These are phyloP conservation scores for Channa striata DNA, from an alignment of 2,797 vertebrate species.

Conservation along the genomic window DNA sequence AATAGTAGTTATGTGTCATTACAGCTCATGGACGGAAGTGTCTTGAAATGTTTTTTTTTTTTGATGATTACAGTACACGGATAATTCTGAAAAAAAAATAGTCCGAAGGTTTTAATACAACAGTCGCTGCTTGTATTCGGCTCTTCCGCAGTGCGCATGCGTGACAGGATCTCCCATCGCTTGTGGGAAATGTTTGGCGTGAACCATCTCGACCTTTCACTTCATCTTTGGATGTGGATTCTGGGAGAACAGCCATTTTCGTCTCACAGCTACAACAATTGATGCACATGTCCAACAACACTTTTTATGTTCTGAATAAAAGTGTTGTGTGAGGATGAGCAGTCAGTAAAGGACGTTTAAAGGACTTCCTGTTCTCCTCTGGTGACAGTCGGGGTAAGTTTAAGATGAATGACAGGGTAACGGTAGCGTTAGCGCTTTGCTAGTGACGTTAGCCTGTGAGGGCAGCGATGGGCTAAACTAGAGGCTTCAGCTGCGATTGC, in stretches of 20 bases:
- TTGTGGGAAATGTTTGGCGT: background rate
- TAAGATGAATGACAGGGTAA: background rate
- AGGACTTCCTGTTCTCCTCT: background rate
- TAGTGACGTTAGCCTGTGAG: background rate
- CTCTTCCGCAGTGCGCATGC: conserved; percentile 15
- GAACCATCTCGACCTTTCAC: background rate
- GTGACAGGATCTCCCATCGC: background rate
- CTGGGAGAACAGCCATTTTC: conserved; percentile 58
- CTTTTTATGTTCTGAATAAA: background rate
- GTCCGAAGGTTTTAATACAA: no score
- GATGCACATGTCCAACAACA: no score
- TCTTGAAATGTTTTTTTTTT: no score
- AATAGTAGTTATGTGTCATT: no score
- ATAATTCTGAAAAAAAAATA: no score
- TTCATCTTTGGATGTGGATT: conserved; percentile 40
- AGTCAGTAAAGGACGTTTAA: background rate
- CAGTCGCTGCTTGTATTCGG: background rate
- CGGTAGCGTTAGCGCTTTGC: background rate
- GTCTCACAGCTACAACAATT: conserved; percentile 43
- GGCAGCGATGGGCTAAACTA: background rate
- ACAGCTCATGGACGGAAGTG: no score
- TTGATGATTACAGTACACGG: no score
- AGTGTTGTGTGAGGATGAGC: background rate
- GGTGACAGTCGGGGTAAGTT: conserved; percentile 30
- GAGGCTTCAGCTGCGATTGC: background rate